A percentile compares a stretch with the other conserved stretches of the same genome.
These are phyloP conservation scores for Beaufortia kweichowensis DNA, from an alignment of 2,113 vertebrate species.

Conservation along the genomic window DNA sequence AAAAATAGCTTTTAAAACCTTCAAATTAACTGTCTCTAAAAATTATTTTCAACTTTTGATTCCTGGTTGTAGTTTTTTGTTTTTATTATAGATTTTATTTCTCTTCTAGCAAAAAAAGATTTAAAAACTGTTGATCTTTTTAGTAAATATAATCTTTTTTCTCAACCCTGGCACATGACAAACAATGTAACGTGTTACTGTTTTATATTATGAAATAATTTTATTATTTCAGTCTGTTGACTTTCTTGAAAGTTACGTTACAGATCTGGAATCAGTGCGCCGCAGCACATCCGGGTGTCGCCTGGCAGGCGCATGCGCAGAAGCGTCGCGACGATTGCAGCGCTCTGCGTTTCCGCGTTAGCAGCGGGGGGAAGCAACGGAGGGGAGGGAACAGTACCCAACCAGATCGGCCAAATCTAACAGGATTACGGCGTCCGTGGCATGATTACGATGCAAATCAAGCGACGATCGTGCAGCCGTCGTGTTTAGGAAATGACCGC, in stretches of 20 bases:
- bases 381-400: constrained; percentile 63
- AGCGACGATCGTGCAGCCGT: constrained; percentile 15
- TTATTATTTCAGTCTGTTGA: constrained; percentile 4
- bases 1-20: too few species aligned
- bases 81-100: too few species aligned
- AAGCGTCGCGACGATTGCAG: constrained; percentile 64
- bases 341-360: constrained; percentile 73
- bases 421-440: constrained; percentile 56
- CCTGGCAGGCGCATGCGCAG: constrained; percentile 70
- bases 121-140: too few species aligned
- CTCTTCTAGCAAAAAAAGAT: too few species aligned
- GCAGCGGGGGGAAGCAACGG: constrained; percentile 49
- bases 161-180: too few species aligned
- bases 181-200: too few species aligned
- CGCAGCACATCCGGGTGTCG: constrained; percentile 54
- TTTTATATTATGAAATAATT: too few species aligned
- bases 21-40: too few species aligned
- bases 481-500: constrained; percentile 11
- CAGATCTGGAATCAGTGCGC: constrained; percentile 31
- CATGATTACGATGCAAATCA: constrained; percentile 59
- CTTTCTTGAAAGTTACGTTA: constrained; percentile 8
- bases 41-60: too few species aligned
- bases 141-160: too few species aligned
- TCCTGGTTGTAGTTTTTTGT: too few species aligned
- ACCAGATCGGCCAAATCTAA: constrained; percentile 57